Evolutionary conservation across 2,888 invertebrate genomes (phyloP), one percentile per base, ranked within the genome.

Genomic region (Hylaea fasciaria): DNA sequence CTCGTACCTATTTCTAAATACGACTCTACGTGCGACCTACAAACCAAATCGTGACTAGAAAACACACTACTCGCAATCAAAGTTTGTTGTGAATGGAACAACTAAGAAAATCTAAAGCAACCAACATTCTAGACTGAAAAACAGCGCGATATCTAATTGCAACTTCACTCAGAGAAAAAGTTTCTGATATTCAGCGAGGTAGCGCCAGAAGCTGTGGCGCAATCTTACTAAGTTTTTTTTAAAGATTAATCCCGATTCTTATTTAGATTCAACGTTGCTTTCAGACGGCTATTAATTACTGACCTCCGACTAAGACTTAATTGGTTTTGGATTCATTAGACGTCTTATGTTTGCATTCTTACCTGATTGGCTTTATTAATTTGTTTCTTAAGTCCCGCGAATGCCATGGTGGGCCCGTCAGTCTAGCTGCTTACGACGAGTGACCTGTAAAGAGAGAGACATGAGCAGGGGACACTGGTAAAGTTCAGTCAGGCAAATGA

Each of bases 301-400:
- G 32, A 32, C 51, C 49, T 50, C 32, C 35, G 50, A 64, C 64
- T 66, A 69, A 65, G 28, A 45, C 43, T 51, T 64, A 63, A 72
- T 68, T 64, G 64, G 53, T 62, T 57, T 58, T 62, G 48, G 48
- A 47, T 50, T 45, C 52, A 60, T 57, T 60, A 48, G 53, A 55
- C 44, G 39, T 44, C 29, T 22, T 45, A 52, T 57, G 58, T 68
- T 62, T 63, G 49, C 65, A 67, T 59, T 60, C 93, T 93, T 92
- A 98, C 98, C 96, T 99, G 99, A 94, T 99, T 99, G 77, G 99
- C 99, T 94, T 99, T 99, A 94, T 99, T 99, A 89, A 99, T 97
- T 93, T 99, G 99, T 93, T 99, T 99, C 93, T 98, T 98, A 75
- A 99, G 94, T 78, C 99, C 99, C 80, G 99, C 98, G 91, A 99